Percentiles rank a stretch among this genome's conserved stretches.
Evolutionary conservation across 1,140 invertebrate genomes (phyloP).

Genomic region (Neodiprion lecontei): DNA sequence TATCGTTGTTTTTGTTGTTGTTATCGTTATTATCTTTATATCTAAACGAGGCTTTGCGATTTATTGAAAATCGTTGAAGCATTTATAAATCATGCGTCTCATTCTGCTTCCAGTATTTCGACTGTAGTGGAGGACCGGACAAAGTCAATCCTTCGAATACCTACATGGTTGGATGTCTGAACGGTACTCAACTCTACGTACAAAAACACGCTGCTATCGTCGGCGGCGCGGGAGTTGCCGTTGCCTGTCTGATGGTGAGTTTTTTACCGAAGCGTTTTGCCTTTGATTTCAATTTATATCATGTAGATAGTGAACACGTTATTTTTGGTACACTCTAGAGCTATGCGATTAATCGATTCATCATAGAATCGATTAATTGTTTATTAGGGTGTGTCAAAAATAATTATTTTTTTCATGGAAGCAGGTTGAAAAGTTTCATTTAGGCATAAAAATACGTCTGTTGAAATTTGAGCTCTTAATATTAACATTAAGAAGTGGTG

Average conservation of each 20-base stretch:
- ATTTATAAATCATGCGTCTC: too few species aligned
- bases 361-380: slow-evolving; percentile 9
- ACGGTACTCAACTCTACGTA: slow-evolving; percentile 73
- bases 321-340: slow-evolving; percentile 16
- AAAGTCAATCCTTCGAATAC: slow-evolving; percentile 66
- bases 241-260: slow-evolving; percentile 81
- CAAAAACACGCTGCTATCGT: slow-evolving; percentile 80
- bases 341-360: neutral
- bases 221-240: slow-evolving; percentile 80
- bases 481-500: neutral
- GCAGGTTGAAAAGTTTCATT: slow-evolving; percentile 8
- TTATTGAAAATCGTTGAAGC: too few species aligned
- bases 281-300: neutral
- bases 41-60: slow-evolving; percentile 26
- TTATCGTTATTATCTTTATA: neutral
- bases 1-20: too few species aligned
- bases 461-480: too few species aligned
- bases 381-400: slow-evolving; percentile 7
- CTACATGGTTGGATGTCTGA: slow-evolving; percentile 76
- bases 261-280: neutral
- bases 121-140: slow-evolving; percentile 67
- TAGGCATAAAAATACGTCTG: too few species aligned
- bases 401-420: slow-evolving; percentile 22
- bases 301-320: slow-evolving; percentile 7
- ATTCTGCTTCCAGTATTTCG: slow-evolving; percentile 61